These are phyloP conservation scores for Salvelinus fontinalis DNA, from an alignment of 2,113 vertebrate genomes.

Conservation along the genomic window DNA sequence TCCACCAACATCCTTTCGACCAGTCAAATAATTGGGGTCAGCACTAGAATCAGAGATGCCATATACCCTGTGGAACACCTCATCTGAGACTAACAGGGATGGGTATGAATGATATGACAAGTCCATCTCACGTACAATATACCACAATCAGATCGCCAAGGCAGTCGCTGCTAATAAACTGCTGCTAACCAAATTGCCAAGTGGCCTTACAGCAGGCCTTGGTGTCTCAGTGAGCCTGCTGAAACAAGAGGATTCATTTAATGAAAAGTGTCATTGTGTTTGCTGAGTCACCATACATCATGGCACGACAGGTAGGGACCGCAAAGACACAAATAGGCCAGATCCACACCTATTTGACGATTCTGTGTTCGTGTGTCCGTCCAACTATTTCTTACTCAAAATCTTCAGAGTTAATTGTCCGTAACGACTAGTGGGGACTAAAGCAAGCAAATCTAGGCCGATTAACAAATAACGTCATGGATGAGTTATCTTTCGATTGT, in stretches of 20 bases:
- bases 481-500: too few species aligned
- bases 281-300: background rate
- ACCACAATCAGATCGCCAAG: background rate
- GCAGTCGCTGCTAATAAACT: background rate
- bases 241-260: background rate
- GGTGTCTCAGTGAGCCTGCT: background rate
- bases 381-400: too few species aligned
- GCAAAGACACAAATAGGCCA: background rate
- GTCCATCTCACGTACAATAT: background rate
- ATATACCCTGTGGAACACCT: too few species aligned
- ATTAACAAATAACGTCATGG: too few species aligned
- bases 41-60: too few species aligned
- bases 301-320: background rate
- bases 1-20: too few species aligned
- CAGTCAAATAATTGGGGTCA: too few species aligned
- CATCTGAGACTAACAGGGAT: background rate
- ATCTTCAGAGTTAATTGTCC: too few species aligned
- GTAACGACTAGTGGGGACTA: too few species aligned
- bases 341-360: background rate
- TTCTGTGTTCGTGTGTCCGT: too few species aligned
- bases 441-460: too few species aligned
- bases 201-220: background rate
- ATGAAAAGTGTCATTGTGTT: background rate
- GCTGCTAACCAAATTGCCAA: background rate
- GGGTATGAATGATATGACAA: background rate